Conservation (phyloP, 1,140 invertebrate genomes). For the Rhopalosiphum padi region DNA sequence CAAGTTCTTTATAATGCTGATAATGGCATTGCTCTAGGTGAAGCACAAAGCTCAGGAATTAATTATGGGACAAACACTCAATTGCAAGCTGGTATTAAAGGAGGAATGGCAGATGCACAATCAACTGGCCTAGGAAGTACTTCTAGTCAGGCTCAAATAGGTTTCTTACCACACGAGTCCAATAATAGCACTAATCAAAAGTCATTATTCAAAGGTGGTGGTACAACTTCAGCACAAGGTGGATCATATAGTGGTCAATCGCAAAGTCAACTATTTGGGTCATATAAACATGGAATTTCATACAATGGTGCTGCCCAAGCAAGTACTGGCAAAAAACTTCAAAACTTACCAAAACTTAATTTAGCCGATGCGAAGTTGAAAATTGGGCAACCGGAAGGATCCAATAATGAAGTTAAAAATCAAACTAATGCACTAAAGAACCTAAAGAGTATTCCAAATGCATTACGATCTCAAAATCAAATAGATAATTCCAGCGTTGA, state of each 20-base stretch:
- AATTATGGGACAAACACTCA: slow-evolving; percentile 79
- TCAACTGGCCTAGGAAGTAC: slow-evolving; percentile 81
- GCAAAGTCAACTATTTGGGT: slow-evolving; percentile 80
- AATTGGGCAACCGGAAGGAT: neutral
- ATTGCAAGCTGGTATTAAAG: slow-evolving; percentile 78
- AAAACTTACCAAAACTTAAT: slow-evolving; percentile 60
- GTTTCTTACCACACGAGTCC: slow-evolving; percentile 77
- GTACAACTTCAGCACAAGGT: slow-evolving; percentile 78
- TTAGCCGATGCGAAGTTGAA: slow-evolving; percentile 62
- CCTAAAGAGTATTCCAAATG: neutral
- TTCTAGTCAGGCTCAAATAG: slow-evolving; percentile 85
- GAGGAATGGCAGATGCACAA: slow-evolving; percentile 83
- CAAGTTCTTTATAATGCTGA: slow-evolving; percentile 77
- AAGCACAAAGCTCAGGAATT: slow-evolving; percentile 75
- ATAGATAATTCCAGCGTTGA: neutral
- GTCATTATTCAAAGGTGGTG: slow-evolving; percentile 74
- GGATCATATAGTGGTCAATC: slow-evolving; percentile 76
- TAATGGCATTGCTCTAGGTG: slow-evolving; percentile 74
- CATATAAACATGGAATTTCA: slow-evolving; percentile 78
- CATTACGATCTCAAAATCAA: neutral
- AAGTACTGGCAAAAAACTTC: slow-evolving; percentile 69
- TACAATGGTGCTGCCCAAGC: slow-evolving; percentile 83
- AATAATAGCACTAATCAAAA: slow-evolving; percentile 63
- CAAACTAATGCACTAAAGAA: neutral
- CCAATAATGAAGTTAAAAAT: neutral